Conservation (phyloP, 2,797 vertebrate species). For the Brachyalestes nurse region DNA sequence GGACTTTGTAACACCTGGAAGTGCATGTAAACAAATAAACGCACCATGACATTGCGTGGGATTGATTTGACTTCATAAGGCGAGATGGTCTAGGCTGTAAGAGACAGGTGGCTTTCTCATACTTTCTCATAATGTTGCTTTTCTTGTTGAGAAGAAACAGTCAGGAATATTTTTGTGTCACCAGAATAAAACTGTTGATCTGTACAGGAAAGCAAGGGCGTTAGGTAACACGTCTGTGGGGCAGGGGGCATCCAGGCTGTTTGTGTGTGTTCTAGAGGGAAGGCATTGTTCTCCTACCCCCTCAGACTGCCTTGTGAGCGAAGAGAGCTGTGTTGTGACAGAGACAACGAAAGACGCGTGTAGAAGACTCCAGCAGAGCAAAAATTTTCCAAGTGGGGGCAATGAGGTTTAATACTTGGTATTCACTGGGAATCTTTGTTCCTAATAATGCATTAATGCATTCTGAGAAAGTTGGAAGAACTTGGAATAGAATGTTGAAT, state of each 20-base stretch:
- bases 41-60: background rate
- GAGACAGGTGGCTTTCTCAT: no score
- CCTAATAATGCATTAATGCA: conserved; percentile 27
- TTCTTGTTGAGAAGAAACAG: background rate
- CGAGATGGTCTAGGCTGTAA: no score
- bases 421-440: conserved; percentile 1
- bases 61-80: background rate
- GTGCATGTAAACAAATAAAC: background rate
- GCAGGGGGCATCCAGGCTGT: background rate
- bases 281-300: conserved; percentile 7
- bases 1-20: background rate
- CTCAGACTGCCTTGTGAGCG: background rate
- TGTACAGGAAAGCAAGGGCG: background rate
- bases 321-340: conserved; percentile 22
- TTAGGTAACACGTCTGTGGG: background rate
- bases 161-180: no score
- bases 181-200: no score
- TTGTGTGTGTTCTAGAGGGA: conserved; percentile 23
- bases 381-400: background rate
- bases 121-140: background rate
- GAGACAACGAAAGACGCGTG: background rate
- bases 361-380: background rate
- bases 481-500: conserved; percentile 34
- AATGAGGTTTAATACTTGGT: conserved; percentile 14
- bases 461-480: background rate